These are phyloP conservation scores for Cephus pulcher DNA, from an alignment of 2,888 invertebrate species.

Conservation along the genomic window DNA sequence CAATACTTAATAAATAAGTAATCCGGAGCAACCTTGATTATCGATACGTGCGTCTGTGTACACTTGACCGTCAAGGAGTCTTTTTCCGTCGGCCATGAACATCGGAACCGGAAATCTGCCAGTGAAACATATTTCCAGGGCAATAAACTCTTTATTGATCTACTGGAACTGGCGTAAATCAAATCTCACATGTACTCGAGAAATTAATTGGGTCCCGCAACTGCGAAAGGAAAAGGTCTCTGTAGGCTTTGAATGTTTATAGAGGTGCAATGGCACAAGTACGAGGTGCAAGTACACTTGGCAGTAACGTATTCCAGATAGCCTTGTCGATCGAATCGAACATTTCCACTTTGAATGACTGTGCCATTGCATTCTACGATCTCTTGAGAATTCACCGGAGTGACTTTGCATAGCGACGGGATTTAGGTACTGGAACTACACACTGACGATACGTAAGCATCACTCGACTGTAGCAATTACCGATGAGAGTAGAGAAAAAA, in stretches of 20 bases:
- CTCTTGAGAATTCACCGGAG: background rate
- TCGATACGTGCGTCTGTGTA: background rate
- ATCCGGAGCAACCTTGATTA: background rate
- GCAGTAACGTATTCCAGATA: background rate
- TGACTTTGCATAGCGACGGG: background rate
- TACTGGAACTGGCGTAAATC: background rate
- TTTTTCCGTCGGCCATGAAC: background rate
- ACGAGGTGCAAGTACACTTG: background rate
- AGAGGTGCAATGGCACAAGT: background rate
- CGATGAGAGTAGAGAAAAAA: background rate
- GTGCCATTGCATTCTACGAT: background rate
- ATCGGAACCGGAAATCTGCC: background rate
- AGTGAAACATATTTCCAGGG: background rate
- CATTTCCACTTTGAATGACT: background rate
- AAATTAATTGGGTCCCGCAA: background rate
- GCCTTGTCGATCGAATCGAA: background rate
- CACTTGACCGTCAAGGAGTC: background rate
- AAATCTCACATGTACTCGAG: background rate
- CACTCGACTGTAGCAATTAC: background rate
- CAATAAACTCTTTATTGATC: background rate
- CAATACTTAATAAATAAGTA: background rate
- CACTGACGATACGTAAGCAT: background rate
- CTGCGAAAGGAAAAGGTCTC: background rate
- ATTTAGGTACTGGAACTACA: background rate
- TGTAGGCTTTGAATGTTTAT: background rate